These are phyloP conservation scores for Drosophila gaucha DNA, from an alignment of 2,888 invertebrate species.

Conservation along the genomic window DNA sequence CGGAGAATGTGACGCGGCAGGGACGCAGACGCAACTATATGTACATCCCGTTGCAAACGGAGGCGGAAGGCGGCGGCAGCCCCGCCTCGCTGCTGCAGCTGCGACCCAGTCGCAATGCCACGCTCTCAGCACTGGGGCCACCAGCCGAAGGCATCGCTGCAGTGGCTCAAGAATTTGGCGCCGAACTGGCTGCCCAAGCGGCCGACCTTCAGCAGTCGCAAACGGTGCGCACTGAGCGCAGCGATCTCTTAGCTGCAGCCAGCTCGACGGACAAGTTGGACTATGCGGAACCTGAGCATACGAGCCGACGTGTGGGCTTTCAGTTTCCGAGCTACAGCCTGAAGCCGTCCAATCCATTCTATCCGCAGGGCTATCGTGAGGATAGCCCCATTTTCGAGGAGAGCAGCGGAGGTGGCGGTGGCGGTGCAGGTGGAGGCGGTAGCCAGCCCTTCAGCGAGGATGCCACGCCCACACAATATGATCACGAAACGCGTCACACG, in stretches of 20 bases:
- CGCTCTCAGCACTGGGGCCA: conserved; percentile 76
- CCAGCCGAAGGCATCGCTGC: conserved; percentile 75
- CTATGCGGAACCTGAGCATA: conserved; percentile 74
- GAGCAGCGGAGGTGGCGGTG: conserved; percentile 66
- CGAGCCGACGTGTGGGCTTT: conserved; percentile 84
- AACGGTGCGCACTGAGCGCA: conserved; percentile 78
- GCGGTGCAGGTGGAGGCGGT: conserved; percentile 65
- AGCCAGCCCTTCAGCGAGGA: conserved; percentile 79
- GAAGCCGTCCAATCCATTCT: conserved; percentile 83
- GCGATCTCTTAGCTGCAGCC: conserved; percentile 64
- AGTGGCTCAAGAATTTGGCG: conserved; percentile 71
- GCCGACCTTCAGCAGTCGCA: conserved; percentile 13
- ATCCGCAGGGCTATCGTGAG: conserved; percentile 84
- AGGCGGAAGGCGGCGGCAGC: conserved; percentile 42
- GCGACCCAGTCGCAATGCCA: conserved; percentile 77
- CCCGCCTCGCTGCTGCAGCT: conserved; percentile 58
- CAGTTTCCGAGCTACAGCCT: conserved; percentile 83
- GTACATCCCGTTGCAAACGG: conserved; percentile 81
- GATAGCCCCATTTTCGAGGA: conserved; percentile 83
- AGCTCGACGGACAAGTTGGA: conserved; percentile 62
- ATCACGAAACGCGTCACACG: conserved; percentile 80
- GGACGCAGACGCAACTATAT: conserved; percentile 80
- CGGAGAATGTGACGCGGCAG: conserved; percentile 75
- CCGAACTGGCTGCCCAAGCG: conserved; percentile 57
- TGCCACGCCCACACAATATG: conserved; percentile 59